Base-by-base conservation (phyloP, 2,113 vertebrate species). In the Percopsis transmontana region DNA sequence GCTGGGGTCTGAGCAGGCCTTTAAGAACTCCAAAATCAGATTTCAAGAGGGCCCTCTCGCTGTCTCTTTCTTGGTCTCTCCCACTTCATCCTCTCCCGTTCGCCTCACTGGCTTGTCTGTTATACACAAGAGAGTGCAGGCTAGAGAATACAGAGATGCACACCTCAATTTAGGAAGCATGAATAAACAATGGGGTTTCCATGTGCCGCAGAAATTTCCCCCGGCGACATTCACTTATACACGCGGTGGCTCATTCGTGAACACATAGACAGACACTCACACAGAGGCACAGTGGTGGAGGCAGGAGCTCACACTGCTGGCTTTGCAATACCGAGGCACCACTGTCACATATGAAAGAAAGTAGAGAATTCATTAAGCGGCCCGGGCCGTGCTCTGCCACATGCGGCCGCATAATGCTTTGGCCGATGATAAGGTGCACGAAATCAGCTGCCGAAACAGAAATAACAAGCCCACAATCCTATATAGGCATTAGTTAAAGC, bases 111-210 rank as follows among this genome's bases (percentile, higher is more conserved):
- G 63, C 21, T 42, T 56, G 55, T 65, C 76, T 60, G 50, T 82
- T 71, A 70, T 73, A 65, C 83, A 68, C 84, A 41, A 56, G 85
- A 77, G 77, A 82, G 58, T 55, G 14, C 65, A 77, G 80, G 65
- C 62, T 41, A 47, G 82, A 90, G 79, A 87, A 85, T 78, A 76
- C 81, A 66, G 82, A 81, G 82, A 89, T 83, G 80, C 85, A 87
- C 83, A 89, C 83, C 90, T 89, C 86, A 90, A 90, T 92, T 92
- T 90, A 91, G 85, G 81, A 79, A 81, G 84, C 87, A 90, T 87
- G 88, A 91, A 90, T 89, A 90, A 91, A 91, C 89, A 91, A 91
- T 87, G 74, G 87, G 73, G 81, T 80, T 87, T 91, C 86, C 82
- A 88, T 86, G 89, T 88, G 83, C 82, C 69, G 70, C 52, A 85